Evolutionary conservation across 2,888 invertebrate genomes (phyloP), one percentile per base, ranked within the genome.

Genomic region (Idaea biselata): DNA sequence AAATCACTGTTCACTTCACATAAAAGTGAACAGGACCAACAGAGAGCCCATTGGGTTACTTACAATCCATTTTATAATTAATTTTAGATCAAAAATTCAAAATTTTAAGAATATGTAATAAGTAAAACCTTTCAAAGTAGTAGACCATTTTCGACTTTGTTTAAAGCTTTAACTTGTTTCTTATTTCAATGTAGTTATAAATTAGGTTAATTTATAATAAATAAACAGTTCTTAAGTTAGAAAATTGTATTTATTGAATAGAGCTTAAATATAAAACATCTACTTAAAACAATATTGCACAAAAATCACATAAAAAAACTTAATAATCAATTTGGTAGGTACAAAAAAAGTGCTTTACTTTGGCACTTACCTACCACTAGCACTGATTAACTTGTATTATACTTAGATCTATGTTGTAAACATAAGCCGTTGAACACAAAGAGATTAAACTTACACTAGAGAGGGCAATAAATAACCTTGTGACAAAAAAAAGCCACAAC

Each of bases 1-100:
- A 99, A 99, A 86, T 99, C 99, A 1, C 86, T 99, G 60, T 99
- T 99, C 81, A 99, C 99, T 0, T 95, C 96, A 8, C 98, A 98
- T 81, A 94, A 96, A 78, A 95, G 94, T 62, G 99, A 99, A 63
- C 94, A 96, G 75, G 95, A 96, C 61, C 98, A 99, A 83, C 94
- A 95, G 58, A 95, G 96, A 73, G 98, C 98, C 1, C 99, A 99
- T 84, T 99, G 99, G 99, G 96, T 99, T 62, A 99, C 99, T 0
- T 99, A 98, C 79, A 99, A 99, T 93, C 99, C 99, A 60, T 97
- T 97, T 87, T 97, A 97, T 84, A 97, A 97, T 60, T 72, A 61
- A 61, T 90, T 96, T 91, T 62, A 8, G 55, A 17, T 60, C 18
- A 18, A 56, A 16, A n/a, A 16, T 16, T 16, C 16, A 16, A 0